These are phyloP conservation scores for Chymomyza caudatula DNA, from an alignment of 2,888 invertebrate species.

Conservation along the genomic window DNA sequence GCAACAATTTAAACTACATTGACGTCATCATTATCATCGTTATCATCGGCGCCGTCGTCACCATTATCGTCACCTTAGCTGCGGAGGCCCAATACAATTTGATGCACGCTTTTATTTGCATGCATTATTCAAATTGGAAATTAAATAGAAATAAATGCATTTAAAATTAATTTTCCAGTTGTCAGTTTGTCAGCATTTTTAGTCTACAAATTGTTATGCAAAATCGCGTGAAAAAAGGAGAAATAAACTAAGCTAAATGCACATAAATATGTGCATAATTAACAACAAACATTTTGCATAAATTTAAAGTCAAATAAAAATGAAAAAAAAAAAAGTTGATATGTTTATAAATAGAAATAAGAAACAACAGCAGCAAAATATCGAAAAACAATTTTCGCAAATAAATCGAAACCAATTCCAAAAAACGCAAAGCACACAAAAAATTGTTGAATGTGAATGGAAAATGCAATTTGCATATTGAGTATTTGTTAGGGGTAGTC, in stretches of 20 bases:
- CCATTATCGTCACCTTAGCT: slow-evolving; percentile 9
- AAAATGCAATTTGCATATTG: background rate
- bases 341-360: background rate
- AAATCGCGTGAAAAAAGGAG: slow-evolving; percentile 69
- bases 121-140: slow-evolving; percentile 60
- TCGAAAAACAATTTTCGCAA: background rate
- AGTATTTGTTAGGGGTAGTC: background rate
- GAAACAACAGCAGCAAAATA: background rate
- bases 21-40: background rate
- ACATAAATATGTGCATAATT: slow-evolving; percentile 60
- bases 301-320: slow-evolving; percentile 13
- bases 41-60: background rate
- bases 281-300: slow-evolving; percentile 50
- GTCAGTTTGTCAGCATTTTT: background rate
- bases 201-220: slow-evolving; percentile 58
- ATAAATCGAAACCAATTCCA: background rate
- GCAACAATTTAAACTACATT: background rate
- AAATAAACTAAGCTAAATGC: slow-evolving; percentile 54
- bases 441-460: background rate
- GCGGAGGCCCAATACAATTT: background rate
- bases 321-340: slow-evolving; percentile 22
- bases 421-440: background rate
- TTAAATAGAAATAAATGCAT: slow-evolving; percentile 55
- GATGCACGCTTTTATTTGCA: slow-evolving; percentile 32
- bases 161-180: slow-evolving; percentile 47